These are phyloP conservation scores for Darevskia mixta DNA, from an alignment of 2,797 vertebrate species.

Conservation along the genomic window DNA sequence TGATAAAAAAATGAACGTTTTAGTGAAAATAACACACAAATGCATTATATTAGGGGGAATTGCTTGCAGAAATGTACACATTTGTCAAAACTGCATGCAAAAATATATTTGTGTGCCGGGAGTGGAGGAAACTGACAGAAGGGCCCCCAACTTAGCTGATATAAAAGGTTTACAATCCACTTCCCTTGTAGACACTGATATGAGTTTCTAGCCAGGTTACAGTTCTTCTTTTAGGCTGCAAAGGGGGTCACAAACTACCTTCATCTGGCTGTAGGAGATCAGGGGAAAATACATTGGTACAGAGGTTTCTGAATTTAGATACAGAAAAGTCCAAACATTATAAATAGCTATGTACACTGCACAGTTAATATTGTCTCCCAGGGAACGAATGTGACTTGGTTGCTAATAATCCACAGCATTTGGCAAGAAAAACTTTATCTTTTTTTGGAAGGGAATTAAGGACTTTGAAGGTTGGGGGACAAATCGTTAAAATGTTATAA, in stretches of 20 bases:
- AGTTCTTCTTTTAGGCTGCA: not conserved
- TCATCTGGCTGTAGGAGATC: not conserved
- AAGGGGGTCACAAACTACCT: not conserved
- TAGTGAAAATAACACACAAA: too few species aligned
- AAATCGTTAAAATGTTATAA: not conserved
- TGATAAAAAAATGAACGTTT: too few species aligned
- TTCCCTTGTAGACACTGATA: not conserved
- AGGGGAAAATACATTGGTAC: not conserved
- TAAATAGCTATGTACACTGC: constrained; percentile 54
- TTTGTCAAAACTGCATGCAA: too few species aligned
- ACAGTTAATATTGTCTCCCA: constrained; percentile 38
- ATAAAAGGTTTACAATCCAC: not conserved
- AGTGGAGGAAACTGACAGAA: not conserved
- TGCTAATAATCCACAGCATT: constrained; percentile 43
- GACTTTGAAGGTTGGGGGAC: not conserved
- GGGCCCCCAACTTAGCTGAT: not conserved
- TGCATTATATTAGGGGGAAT: too few species aligned
- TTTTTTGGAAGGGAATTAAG: not conserved
- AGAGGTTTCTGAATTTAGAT: constrained; percentile 34
- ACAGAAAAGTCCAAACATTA: constrained; percentile 38
- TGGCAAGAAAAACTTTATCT: constrained; percentile 28
- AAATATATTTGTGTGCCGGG: not conserved
- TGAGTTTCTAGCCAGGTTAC: not conserved
- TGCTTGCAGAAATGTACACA: too few species aligned
- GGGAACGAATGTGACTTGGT: constrained; percentile 44